A percentile compares a stretch with the other conserved stretches of the same genome.
Evolutionary conservation across 2,888 invertebrate genomes (phyloP).

Genomic region (Eupithecia dodoneata): DNA sequence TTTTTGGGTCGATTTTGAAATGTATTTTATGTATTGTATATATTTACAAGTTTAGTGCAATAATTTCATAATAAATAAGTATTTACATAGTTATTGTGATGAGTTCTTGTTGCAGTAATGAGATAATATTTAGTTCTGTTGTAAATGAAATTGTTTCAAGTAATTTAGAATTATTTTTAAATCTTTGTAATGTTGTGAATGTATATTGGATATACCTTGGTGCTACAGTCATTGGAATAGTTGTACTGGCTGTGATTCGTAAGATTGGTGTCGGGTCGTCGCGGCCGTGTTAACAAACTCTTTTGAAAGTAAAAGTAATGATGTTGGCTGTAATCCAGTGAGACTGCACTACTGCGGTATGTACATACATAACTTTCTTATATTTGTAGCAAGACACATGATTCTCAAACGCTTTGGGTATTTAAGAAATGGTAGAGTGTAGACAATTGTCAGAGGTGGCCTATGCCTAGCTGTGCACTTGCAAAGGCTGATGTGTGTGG

Average conservation of each 20-base stretch:
- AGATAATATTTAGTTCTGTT: constrained; percentile 72
- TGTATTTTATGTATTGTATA: constrained; percentile 16
- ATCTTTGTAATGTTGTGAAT: constrained; percentile 62
- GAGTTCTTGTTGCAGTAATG: constrained; percentile 80
- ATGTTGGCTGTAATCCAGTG: constrained; percentile 53
- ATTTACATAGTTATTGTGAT: constrained; percentile 63
- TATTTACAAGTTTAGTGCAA: constrained; percentile 43
- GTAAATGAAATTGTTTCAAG: constrained; percentile 68
- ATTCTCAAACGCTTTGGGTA: neutral
- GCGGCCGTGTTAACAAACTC: constrained; percentile 44
- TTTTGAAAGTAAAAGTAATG: constrained; percentile 62
- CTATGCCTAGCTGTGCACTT: neutral
- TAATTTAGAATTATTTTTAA: constrained; percentile 65
- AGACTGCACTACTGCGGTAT: constrained; percentile 55
- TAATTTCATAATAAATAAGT: constrained; percentile 33
- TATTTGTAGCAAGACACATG: neutral
- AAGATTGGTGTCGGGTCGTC: constrained; percentile 50
- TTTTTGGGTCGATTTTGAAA: constrained; percentile 67
- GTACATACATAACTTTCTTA: constrained; percentile 10
- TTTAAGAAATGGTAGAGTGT: neutral
- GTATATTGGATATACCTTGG: constrained; percentile 59
- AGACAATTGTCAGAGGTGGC: neutral
- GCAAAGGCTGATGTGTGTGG: neutral
- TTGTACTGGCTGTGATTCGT: constrained; percentile 51
- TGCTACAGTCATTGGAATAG: constrained; percentile 56